Percentiles rank a stretch among this genome's conserved stretches.
These are phyloP conservation scores for Trichogramma dendrolimi DNA, from an alignment of 2,888 invertebrate species.

Conservation along the genomic window DNA sequence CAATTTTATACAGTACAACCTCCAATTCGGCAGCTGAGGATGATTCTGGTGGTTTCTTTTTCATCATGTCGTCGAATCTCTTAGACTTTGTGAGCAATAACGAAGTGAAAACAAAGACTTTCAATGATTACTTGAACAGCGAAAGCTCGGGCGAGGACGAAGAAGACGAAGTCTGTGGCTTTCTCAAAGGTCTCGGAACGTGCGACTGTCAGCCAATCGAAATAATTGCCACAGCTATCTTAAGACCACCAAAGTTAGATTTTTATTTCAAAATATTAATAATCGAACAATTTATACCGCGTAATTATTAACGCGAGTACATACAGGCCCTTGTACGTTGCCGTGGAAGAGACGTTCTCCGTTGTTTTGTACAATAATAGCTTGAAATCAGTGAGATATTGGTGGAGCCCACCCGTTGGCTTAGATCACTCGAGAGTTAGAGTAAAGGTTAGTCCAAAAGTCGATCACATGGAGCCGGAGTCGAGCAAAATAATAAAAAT, in stretches of 20 bases:
- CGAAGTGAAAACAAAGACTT: too few relatives aligned
- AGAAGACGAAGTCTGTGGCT: slow-evolving; percentile 12
- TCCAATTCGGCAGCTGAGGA: too few relatives aligned
- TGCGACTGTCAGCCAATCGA: slow-evolving; percentile 16
- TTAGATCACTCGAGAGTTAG: slow-evolving; percentile 39
- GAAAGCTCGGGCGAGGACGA: too few relatives aligned
- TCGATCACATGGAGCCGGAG: slow-evolving; percentile 38
- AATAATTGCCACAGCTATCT: slow-evolving; percentile 10
- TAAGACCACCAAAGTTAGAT: slow-evolving; percentile 31
- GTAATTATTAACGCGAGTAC: too few relatives aligned
- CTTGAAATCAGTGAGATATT: slow-evolving; percentile 25
- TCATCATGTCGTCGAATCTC: too few relatives aligned
- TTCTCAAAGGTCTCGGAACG: slow-evolving; percentile 16
- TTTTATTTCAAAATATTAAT: neutral
- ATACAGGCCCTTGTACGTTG: slow-evolving; percentile 37
- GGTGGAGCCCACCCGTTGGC: slow-evolving; percentile 41
- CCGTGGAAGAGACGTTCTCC: slow-evolving; percentile 34
- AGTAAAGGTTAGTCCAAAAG: slow-evolving; percentile 40
- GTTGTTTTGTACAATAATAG: slow-evolving; percentile 44
- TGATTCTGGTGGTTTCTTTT: too few relatives aligned
- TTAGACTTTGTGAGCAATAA: too few relatives aligned
- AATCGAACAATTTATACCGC: neutral
- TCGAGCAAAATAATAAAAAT: slow-evolving; percentile 31
- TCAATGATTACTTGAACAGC: too few relatives aligned
- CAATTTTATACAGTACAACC: too few relatives aligned